These are phyloP conservation scores for Marisa cornuarietis DNA, from an alignment of 1,140 invertebrate species.

Conservation along the genomic window DNA sequence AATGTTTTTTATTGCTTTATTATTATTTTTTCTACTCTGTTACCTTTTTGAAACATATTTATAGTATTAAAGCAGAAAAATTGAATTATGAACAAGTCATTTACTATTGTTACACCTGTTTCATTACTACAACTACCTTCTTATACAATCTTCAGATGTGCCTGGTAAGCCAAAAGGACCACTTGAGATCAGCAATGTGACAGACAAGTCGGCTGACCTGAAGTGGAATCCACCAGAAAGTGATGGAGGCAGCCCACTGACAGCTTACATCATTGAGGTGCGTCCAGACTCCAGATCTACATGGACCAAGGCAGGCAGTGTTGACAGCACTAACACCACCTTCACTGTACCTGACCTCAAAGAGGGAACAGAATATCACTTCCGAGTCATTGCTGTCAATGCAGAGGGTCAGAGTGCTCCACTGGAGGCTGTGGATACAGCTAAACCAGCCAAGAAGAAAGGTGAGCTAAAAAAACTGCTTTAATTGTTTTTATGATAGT, in stretches of 20 bases:
- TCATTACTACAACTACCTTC: not conserved
- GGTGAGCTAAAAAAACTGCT: constrained; percentile 65
- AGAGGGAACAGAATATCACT: constrained; percentile 91
- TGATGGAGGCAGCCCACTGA: constrained; percentile 94
- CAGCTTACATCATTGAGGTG: constrained; percentile 91
- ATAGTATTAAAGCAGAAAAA: too few relatives aligned
- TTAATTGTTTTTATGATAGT: not conserved
- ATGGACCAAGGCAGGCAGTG: constrained; percentile 71
- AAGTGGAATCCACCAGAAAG: constrained; percentile 93
- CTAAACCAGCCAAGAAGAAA: constrained; percentile 94
- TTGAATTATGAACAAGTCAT: too few relatives aligned
- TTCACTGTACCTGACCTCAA: constrained; percentile 81
- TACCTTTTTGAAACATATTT: not conserved
- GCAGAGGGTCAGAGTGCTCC: constrained; percentile 92
- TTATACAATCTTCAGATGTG: constrained; percentile 39
- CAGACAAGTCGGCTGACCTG: constrained; percentile 90
- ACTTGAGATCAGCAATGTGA: constrained; percentile 93
- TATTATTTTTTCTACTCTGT: not conserved
- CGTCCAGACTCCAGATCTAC: constrained; percentile 81
- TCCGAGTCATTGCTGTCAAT: constrained; percentile 93
- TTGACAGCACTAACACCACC: constrained; percentile 77
- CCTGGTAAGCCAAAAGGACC: constrained; percentile 68
- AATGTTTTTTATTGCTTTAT: not conserved
- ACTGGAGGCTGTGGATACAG: constrained; percentile 90
- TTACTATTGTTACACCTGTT: too few relatives aligned